Base-by-base conservation (phyloP, 2,888 invertebrate species). In the Enchytraeus crypticus region DNA sequence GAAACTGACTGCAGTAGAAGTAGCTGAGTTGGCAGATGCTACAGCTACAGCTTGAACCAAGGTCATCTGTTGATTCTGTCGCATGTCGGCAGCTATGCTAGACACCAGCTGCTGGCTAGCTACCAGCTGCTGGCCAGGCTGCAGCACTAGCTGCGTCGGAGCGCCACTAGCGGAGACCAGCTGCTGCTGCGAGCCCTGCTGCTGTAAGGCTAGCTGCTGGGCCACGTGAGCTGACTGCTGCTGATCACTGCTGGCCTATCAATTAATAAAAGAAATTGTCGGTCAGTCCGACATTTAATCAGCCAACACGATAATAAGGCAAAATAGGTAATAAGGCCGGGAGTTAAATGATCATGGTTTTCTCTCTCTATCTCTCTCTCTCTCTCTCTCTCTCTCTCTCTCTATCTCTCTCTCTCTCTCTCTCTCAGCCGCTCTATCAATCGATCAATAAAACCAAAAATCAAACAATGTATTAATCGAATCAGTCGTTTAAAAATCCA, bases 21-120 rank as follows among this genome's bases (percentile, higher is more conserved):
- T n/a, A n/a, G n/a, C n/a, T n/a, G n/a, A n/a, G n/a, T n/a, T n/a
- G n/a, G n/a, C n/a, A n/a, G n/a, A n/a, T n/a, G n/a, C n/a, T n/a
- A n/a, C n/a, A n/a, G n/a, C 53, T 18, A 33, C 27, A 26, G 57
- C 63, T 55, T 64, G 65, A 5, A 65, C 63, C 29, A 65, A 64
- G 32, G 63, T 59, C 61, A 65, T 61, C 53, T 57, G 53, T 29
- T 54, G 29, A 59, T 57, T 54, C 60, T 18, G 65, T 55, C 34
- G 57, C 5, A 66, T 69, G 2, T 68, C 64, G 2, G 70, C 64
- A 5, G 67, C 65, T 26, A 61, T 59, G 14, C 65, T 66, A 2
- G 66, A 59, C 18, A 63, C 57, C 18, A 61, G 56, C 5, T 65
- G 54, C 47, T 65, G 66, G 21, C 59, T 62, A 14, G 33, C 8